Percentiles rank a stretch among this genome's conserved stretches.
These are phyloP conservation scores for Notolabrus celidotus DNA, from an alignment of 2,797 vertebrate species.

Conservation along the genomic window DNA sequence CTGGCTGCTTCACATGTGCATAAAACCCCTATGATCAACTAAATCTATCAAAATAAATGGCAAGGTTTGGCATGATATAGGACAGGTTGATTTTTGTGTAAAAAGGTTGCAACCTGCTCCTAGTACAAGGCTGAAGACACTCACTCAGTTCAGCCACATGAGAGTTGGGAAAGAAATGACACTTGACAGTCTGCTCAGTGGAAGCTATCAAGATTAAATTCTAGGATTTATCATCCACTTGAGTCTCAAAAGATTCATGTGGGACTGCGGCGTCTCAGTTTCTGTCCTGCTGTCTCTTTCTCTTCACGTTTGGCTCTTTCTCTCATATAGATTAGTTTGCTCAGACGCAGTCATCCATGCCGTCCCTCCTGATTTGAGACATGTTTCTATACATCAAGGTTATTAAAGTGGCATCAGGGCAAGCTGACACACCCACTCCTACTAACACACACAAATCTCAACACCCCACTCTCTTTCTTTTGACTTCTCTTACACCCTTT, in stretches of 20 bases:
- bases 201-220: neutral
- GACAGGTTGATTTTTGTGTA: too few relatives aligned
- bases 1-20: too few relatives aligned
- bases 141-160: too few relatives aligned
- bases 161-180: neutral
- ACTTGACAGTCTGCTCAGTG: neutral
- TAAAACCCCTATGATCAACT: too few relatives aligned
- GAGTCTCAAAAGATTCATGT: neutral
- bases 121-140: too few relatives aligned
- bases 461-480: neutral
- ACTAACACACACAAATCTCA: neutral
- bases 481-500: neutral
- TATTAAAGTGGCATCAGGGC: constrained; percentile 9
- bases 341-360: neutral
- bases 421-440: constrained; percentile 10
- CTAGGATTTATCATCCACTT: neutral
- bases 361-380: constrained; percentile 1
- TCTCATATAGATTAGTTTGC: neutral
- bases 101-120: too few relatives aligned
- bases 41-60: too few relatives aligned
- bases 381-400: constrained; percentile 19
- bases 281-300: neutral
- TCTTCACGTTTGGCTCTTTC: neutral
- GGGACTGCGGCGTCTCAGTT: neutral
- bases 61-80: too few relatives aligned